phyloP scores from a whole-genome alignment of 2,113 vertebrate genomes.

The Pygoscelis antarcticus region DNA sequence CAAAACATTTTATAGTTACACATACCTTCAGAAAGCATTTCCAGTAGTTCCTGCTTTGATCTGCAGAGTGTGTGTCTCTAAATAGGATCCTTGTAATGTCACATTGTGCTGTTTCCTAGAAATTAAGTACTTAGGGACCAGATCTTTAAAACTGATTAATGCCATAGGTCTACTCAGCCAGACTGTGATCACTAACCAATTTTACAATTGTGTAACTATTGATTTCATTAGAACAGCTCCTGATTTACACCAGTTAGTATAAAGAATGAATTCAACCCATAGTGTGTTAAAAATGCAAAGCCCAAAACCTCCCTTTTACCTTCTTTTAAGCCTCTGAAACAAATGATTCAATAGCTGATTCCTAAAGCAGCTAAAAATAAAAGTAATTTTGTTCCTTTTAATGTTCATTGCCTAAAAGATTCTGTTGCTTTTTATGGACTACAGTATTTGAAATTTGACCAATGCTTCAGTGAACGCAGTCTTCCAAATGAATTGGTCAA shows the following conservation, averaged over 20 bases:
- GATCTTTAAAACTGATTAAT: conserved; percentile 64
- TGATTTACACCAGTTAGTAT: background rate
- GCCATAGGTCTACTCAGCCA: background rate
- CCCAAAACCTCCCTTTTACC: background rate
- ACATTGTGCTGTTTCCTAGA: conserved; percentile 66
- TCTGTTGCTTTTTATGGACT: background rate
- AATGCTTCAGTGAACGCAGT: background rate
- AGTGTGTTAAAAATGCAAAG: background rate
- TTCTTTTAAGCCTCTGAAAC: background rate
- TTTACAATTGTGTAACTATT: conserved; percentile 27
- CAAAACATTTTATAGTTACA: conserved; percentile 73
- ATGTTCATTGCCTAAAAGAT: background rate
- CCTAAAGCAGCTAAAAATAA: background rate
- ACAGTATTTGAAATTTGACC: background rate
- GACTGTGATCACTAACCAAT: conserved; percentile 5
- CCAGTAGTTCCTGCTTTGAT: conserved; percentile 73
- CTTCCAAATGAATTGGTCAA: background rate
- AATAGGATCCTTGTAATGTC: conserved; percentile 74
- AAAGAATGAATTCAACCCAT: background rate
- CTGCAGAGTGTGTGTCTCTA: conserved; percentile 68
- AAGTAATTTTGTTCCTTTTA: background rate
- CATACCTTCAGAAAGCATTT: conserved; percentile 74
- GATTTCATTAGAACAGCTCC: conserved; percentile 28
- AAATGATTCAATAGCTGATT: background rate
- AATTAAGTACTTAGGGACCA: conserved; percentile 61